Evolutionary conservation across 2,797 vertebrate species (phyloP).

Genomic region (Sphenodon punctatus): DNA sequence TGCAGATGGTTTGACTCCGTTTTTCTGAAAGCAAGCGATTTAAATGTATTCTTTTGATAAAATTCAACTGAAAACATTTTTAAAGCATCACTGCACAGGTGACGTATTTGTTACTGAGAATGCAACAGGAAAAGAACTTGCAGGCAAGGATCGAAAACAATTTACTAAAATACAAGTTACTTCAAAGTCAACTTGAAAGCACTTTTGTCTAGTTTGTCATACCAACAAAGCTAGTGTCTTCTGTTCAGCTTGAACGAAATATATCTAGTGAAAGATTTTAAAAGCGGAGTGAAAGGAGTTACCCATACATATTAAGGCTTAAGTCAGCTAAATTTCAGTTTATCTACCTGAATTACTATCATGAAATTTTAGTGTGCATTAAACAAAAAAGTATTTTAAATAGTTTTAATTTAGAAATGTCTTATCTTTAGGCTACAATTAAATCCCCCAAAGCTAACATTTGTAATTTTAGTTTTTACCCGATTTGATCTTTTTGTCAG

Average conservation of each 20-base stretch:
- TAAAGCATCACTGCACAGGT: neutral
- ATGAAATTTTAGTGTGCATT: neutral
- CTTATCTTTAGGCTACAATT: neutral
- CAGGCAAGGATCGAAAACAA: neutral
- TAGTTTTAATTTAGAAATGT: neutral
- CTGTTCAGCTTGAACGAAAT: neutral
- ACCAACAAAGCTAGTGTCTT: no score
- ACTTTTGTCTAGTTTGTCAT: no score
- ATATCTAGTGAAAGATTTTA: neutral
- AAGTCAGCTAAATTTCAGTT: neutral
- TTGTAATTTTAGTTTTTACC: slow-evolving; percentile 76
- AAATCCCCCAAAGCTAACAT: neutral
- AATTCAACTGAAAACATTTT: neutral
- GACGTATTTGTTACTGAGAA: neutral
- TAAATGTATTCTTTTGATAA: neutral
- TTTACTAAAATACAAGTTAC: neutral
- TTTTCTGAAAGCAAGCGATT: neutral
- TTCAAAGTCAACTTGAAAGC: neutral
- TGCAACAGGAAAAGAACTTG: neutral
- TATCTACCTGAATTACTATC: neutral
- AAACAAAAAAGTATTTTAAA: neutral
- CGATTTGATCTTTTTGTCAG: slow-evolving; percentile 85
- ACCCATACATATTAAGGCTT: neutral
- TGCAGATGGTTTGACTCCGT: neutral
- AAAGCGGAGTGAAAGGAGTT: neutral